Evolutionary conservation across 2,113 vertebrate species (phyloP), one percentile per base, ranked within the genome.

Genomic region (Bagarius yarrelli): DNA sequence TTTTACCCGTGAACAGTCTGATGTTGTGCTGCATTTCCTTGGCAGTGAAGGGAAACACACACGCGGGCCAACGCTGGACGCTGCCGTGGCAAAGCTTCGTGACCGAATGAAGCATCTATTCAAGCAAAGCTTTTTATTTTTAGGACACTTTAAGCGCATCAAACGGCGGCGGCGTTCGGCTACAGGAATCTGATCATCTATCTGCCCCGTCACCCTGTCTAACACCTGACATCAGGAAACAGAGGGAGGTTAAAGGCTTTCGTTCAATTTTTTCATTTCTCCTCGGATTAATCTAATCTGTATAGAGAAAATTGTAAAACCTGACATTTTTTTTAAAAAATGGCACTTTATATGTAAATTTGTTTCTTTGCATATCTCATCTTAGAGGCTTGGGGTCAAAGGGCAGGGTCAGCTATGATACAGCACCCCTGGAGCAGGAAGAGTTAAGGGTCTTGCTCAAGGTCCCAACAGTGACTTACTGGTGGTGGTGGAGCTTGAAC

Each of bases 1-100:
- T 93, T 94, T 90, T 91, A 92, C 89, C 85, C 74, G 82, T 90
- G 87, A 92, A 89, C 84, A 88, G 88, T 87, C 90, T 86, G 80
- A 86, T 91, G 88, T 88, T 86, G 67, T 83, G 85, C 83, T 79
- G 78, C 64, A 56, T 80, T 87, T 80, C 55, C 81, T 82, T 84
- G 83, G 82, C 83, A 84, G 82, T 32, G 11, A 34, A 47, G 73
- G 47, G 44, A 80, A 70, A 77, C 72, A 52, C 34, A 23, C 27
- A 32, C 44, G 44, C 44, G 5, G 82, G 84, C 77, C 84, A 85
- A 66, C 56, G 50, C 76, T 70, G 59, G 75, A 81, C 76, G 56
- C 72, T 82, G 25, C 32, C 53, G 34, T 50, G 83, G 83, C 66
- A 70, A 56, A 80, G 57, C 25, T 80, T 57, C 57, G 32, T 36